Evolutionary conservation across 1,140 invertebrate genomes (phyloP).

Genomic region (Procambarus virginalis): DNA sequence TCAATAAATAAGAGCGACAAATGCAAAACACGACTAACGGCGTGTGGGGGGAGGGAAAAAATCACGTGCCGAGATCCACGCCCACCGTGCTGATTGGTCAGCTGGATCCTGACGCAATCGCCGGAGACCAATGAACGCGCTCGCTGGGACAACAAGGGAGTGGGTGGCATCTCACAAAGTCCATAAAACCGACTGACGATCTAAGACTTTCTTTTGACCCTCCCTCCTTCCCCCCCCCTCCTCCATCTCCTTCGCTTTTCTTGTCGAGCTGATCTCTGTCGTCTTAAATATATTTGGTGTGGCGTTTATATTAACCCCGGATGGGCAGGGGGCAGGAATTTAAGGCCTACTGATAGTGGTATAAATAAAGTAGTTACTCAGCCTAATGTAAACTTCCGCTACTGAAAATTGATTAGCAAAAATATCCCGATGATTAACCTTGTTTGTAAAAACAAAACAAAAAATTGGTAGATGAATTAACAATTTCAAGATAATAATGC

Average conservation of each 20-base stretch:
- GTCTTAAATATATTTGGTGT: constrained; percentile 6
- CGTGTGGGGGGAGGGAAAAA: constrained; percentile 30
- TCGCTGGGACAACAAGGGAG: constrained; percentile 58
- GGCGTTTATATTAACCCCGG: constrained; percentile 1
- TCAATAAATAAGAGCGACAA: constrained; percentile 6
- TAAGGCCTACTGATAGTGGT: not conserved
- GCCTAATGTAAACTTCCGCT: not conserved
- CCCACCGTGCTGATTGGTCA: constrained; percentile 46
- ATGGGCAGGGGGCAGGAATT: not conserved
- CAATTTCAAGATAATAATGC: no score
- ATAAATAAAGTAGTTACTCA: not conserved
- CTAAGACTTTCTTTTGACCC: constrained; percentile 39
- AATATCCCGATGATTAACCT: not conserved
- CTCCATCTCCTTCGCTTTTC: not conserved
- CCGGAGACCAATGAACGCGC: constrained; percentile 53
- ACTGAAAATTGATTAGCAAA: constrained; percentile 4
- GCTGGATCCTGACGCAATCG: constrained; percentile 21
- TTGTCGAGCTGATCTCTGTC: constrained; percentile 7
- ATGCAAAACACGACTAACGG: constrained; percentile 18
- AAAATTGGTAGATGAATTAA: no score
- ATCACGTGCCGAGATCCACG: constrained; percentile 54
- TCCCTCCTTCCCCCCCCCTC: constrained; percentile 23
- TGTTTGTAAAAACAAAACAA: no score
- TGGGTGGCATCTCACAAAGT: constrained; percentile 62
- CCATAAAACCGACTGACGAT: constrained; percentile 62